Evolutionary conservation across 2,113 vertebrate species (phyloP).

Genomic region (Atherinomorus stipes): DNA sequence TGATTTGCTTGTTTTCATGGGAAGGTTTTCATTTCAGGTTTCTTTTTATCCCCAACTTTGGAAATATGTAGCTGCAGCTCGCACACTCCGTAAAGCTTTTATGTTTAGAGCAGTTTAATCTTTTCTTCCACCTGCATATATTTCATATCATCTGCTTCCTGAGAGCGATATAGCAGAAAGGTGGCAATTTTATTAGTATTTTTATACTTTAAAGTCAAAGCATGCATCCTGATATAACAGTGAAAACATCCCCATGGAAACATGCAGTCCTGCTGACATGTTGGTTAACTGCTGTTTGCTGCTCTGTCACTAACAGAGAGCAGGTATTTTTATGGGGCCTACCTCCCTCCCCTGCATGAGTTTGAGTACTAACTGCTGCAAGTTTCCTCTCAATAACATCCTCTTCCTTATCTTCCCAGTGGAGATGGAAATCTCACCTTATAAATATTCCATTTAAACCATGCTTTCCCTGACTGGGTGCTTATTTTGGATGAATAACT

Average conservation of each 20-base stretch:
- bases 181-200: conserved; percentile 31
- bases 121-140: too few relatives aligned
- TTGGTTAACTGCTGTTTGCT: conserved; percentile 19
- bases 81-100: background rate
- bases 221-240: conserved; percentile 27
- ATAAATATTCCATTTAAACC: background rate
- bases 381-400: background rate
- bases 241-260: background rate
- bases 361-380: conserved; percentile 6
- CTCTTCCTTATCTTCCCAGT: background rate
- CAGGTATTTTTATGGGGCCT: conserved; percentile 8
- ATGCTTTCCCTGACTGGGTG: background rate
- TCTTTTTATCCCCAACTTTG: background rate
- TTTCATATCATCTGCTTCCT: background rate
- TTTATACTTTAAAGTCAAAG: conserved; percentile 24
- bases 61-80: background rate
- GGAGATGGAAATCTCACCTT: background rate
- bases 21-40: background rate
- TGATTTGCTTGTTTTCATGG: conserved; percentile 15
- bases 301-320: conserved; percentile 22
- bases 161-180: background rate
- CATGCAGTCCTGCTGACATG: background rate
- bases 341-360: background rate
- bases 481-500: background rate
- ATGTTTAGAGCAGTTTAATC: too few relatives aligned